These are phyloP conservation scores for Phortica variegata DNA, from an alignment of 1,140 invertebrate species.

Conservation along the genomic window DNA sequence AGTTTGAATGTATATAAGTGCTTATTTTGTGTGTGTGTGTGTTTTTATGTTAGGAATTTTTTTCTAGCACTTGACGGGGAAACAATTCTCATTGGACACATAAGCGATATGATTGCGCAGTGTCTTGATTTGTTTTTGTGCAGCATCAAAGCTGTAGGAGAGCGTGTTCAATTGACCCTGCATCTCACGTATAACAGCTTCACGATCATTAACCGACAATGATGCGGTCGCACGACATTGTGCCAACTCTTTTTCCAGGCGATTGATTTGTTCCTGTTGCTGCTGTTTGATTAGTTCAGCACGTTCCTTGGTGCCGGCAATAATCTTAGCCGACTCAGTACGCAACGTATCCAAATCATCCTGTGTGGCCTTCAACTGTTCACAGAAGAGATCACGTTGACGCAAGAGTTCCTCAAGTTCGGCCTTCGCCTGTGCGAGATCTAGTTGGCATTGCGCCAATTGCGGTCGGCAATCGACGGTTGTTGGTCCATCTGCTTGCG, in stretches of 20 bases:
- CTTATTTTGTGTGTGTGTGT: not conserved
- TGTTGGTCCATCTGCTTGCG: constrained; percentile 21
- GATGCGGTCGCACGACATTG: constrained; percentile 64
- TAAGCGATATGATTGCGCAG: constrained; percentile 51
- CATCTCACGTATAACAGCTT: constrained; percentile 60
- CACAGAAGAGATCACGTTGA: constrained; percentile 49
- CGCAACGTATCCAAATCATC: constrained; percentile 68
- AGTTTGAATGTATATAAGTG: too few relatives aligned
- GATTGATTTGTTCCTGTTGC: constrained; percentile 65
- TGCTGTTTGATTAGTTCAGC: constrained; percentile 64
- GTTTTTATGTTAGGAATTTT: not conserved
- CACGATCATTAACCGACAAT: constrained; percentile 65
- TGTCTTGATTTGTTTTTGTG: constrained; percentile 55
- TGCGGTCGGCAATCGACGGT: constrained; percentile 34
- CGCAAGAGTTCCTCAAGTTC: constrained; percentile 38
- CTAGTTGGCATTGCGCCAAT: constrained; percentile 42
- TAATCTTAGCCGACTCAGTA: constrained; percentile 71
- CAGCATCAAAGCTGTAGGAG: constrained; percentile 52
- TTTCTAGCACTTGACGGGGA: constrained; percentile 45
- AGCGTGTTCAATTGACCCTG: constrained; percentile 47
- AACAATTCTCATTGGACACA: constrained; percentile 53
- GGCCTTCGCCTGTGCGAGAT: constrained; percentile 29
- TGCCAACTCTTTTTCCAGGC: constrained; percentile 66
- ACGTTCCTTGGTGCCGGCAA: constrained; percentile 68
- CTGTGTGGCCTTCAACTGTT: constrained; percentile 60